Base-by-base conservation (phyloP, 2,113 vertebrate species). In the Datnioides undecimradiatus region DNA sequence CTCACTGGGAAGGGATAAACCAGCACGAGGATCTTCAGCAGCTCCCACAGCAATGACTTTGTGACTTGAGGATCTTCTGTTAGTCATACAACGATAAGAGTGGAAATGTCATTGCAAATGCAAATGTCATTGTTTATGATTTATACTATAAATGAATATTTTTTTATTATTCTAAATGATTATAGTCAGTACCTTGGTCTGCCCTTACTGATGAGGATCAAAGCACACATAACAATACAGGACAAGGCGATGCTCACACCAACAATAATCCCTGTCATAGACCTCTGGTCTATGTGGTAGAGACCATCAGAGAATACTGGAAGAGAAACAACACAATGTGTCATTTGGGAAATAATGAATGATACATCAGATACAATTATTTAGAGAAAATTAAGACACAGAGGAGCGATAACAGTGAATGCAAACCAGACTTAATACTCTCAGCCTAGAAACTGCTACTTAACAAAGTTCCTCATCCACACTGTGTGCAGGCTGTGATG, bases 181-280 rank as follows among this genome's bases (percentile, higher is more conserved):
- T 5, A 38, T 1, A n/a, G 25, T 66, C 11, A 27, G 7, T 92
- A 99, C 98, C 97, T 97, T 88, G 96, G 94, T 93, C 95, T 96
- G 73, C 96, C 95, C 62, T 96, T 96, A 83, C 94, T 96, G 79
- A 99, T 96, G 83, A 99, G 92, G 93, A 99, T 98, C 85, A 98
- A 92, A 71, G 96, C 90, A 91, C 98, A 99, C 90, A 98, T 90
- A 51, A 98, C 86, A 70, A 99, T 99, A 86, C 98, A 99, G 68
- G 96, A 94, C 93, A 99, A 83, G 41, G 98, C 98, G 59, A 99
- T 99, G 94, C 96, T 97, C 76, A 99, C 98, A 1, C 98, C 98
- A 1, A 96, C 95, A 52, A 97, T 93, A 84, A 99, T 97, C 73
- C 97, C 98, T 0, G 96, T 96, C 97, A 98, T 96, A 1, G 97